phyloP scores from a whole-genome alignment of 2,888 invertebrate genomes.

The Chrysolina oricalcia region DNA sequence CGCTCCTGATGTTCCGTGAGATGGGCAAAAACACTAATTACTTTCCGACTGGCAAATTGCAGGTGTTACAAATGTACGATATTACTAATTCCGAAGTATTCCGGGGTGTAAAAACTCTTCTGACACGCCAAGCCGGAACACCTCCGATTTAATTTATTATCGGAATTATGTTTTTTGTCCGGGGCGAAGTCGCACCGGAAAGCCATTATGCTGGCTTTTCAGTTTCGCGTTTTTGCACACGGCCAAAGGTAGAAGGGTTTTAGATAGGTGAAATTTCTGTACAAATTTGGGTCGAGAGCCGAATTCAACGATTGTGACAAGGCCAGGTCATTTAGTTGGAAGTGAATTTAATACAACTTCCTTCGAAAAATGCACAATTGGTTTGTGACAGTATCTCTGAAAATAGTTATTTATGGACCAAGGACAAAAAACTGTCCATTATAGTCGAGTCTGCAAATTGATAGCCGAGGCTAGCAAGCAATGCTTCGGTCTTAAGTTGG shows the following conservation, averaged over 20 bases:
- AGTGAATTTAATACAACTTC: neutral
- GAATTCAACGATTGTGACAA: neutral
- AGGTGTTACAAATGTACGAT: constrained; percentile 70
- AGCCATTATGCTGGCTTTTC: constrained; percentile 50
- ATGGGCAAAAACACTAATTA: constrained; percentile 72
- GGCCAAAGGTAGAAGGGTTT: constrained; percentile 14
- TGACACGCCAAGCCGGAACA: constrained; percentile 55
- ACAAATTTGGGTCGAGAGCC: neutral
- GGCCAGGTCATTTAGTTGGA: neutral
- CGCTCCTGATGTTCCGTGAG: constrained; percentile 64
- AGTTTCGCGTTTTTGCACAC: constrained; percentile 31
- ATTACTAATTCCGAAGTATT: constrained; percentile 61
- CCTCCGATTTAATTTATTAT: constrained; percentile 62
- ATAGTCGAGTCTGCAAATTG: too few relatives aligned
- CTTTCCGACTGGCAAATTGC: constrained; percentile 71
- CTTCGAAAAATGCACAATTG: too few relatives aligned
- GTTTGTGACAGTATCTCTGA: too few relatives aligned
- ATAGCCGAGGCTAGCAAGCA: too few relatives aligned
- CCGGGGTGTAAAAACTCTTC: constrained; percentile 47
- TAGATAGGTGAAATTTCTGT: constrained; percentile 21
- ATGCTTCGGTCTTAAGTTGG: too few relatives aligned
- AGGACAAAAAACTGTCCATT: too few relatives aligned
- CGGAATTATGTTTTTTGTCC: constrained; percentile 55
- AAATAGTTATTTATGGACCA: too few relatives aligned
- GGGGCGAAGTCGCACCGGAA: constrained; percentile 43